Evolutionary conservation across 2,888 invertebrate genomes (phyloP).

Genomic region (Thumatha senex): DNA sequence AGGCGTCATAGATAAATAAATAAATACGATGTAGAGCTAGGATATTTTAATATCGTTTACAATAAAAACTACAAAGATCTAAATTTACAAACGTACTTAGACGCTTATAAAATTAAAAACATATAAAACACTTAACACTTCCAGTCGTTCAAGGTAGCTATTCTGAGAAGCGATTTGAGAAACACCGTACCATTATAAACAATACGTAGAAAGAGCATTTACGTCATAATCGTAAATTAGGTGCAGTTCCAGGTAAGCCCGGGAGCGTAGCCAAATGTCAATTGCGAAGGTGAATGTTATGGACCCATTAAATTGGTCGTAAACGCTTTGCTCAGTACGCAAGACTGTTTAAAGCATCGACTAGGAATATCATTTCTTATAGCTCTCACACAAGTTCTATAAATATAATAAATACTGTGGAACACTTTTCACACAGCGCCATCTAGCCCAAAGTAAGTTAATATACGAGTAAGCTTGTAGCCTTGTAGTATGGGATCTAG

Average conservation of each 20-base stretch:
- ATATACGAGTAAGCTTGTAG: too few relatives aligned
- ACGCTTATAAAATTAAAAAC: not conserved
- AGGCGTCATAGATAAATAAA: too few relatives aligned
- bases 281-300: slow-evolving; percentile 7
- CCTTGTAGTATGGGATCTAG: too few relatives aligned
- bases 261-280: slow-evolving; percentile 32
- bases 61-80: too few relatives aligned
- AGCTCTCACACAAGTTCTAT: too few relatives aligned
- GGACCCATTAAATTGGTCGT: slow-evolving; percentile 12
- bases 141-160: slow-evolving; percentile 15
- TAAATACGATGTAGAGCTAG: too few relatives aligned
- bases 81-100: not conserved
- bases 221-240: slow-evolving; percentile 25
- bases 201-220: slow-evolving; percentile 34
- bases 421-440: too few relatives aligned
- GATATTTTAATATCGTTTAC: too few relatives aligned
- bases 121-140: not conserved
- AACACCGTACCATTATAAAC: slow-evolving; percentile 22
- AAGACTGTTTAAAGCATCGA: too few relatives aligned
- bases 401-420: too few relatives aligned
- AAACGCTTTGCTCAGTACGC: not conserved
- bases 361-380: too few relatives aligned
- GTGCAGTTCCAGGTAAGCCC: slow-evolving; percentile 30
- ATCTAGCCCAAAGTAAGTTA: too few relatives aligned
- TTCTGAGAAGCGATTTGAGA: slow-evolving; percentile 22